Conservation (phyloP, 2,888 invertebrate genomes). For the Sialis lutaria region DNA sequence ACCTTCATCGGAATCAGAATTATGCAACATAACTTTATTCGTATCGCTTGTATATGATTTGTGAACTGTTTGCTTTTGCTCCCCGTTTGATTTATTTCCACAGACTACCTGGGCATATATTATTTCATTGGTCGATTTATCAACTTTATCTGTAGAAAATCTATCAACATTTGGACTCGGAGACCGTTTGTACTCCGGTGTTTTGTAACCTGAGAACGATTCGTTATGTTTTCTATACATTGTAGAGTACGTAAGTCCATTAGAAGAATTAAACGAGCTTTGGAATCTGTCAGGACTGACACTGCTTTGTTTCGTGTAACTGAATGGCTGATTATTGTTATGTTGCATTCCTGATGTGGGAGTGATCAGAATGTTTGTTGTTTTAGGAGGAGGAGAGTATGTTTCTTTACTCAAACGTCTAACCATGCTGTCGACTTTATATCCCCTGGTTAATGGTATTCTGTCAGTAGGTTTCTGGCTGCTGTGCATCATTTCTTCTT, state of each 20-base stretch:
- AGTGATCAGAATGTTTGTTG: constrained; percentile 34
- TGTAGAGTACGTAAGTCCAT: not conserved
- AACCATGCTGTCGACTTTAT: constrained; percentile 61
- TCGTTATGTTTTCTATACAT: too few species aligned
- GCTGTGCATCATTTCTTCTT: too few species aligned
- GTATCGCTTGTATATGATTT: constrained; percentile 27
- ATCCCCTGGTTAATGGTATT: constrained; percentile 25
- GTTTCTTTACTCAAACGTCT: constrained; percentile 56
- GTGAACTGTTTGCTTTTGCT: constrained; percentile 31
- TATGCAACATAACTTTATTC: constrained; percentile 30
- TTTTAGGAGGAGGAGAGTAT: constrained; percentile 43
- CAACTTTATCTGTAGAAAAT: constrained; percentile 18
- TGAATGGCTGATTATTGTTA: constrained; percentile 65
- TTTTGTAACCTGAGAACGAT: too few species aligned
- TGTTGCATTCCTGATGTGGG: constrained; percentile 40
- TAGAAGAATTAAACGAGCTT: constrained; percentile 15
- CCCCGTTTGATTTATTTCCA: constrained; percentile 21
- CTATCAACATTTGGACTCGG: constrained; percentile 14
- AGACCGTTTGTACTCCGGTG: not conserved
- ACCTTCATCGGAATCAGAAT: constrained; percentile 66
- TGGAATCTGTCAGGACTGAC: constrained; percentile 28
- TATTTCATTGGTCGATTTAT: constrained; percentile 29
- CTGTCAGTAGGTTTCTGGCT: too few species aligned
- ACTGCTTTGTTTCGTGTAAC: constrained; percentile 49
- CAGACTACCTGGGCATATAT: constrained; percentile 63